A percentile compares a stretch with the other conserved stretches of the same genome.
Evolutionary conservation across 2,888 invertebrate genomes (phyloP).

Genomic region (Pristionchus mayeri): DNA sequence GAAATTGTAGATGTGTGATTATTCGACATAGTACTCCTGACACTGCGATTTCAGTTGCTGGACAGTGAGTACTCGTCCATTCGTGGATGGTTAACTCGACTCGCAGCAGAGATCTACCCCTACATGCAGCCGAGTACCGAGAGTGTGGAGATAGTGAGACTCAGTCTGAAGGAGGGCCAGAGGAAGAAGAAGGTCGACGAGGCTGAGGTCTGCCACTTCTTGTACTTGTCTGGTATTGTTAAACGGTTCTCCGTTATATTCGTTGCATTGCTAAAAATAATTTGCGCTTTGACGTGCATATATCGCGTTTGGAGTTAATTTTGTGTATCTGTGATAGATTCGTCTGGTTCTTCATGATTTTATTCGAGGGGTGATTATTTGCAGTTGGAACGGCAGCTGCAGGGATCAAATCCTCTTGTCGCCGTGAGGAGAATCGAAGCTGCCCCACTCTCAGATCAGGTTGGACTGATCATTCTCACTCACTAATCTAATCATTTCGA

Average conservation of each 20-base stretch:
- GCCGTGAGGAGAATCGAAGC: constrained; percentile 26
- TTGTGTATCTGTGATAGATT: background rate
- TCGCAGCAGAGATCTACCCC: constrained; percentile 54
- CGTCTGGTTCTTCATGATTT: no score
- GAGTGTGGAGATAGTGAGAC: constrained; percentile 53
- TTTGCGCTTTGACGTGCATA: no score
- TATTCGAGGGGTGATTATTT: no score
- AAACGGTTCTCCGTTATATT: background rate
- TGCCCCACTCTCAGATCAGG: constrained; percentile 44
- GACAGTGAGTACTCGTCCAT: background rate
- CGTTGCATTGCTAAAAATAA: no score
- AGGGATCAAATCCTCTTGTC: background rate
- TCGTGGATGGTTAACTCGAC: constrained; percentile 21
- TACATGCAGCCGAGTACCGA: constrained; percentile 59
- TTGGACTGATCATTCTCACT: background rate
- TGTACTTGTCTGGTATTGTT: background rate
- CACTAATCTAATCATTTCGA: no score
- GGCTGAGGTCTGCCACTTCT: background rate
- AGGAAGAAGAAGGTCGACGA: background rate
- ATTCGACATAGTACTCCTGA: no score
- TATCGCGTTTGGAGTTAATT: no score
- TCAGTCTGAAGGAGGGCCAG: constrained; percentile 40
- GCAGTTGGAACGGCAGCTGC: background rate
- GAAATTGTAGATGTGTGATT: no score
- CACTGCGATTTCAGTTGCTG: no score